Conservation (phyloP, 1,140 invertebrate genomes). For the Ditylenchus dipsaci region DNA sequence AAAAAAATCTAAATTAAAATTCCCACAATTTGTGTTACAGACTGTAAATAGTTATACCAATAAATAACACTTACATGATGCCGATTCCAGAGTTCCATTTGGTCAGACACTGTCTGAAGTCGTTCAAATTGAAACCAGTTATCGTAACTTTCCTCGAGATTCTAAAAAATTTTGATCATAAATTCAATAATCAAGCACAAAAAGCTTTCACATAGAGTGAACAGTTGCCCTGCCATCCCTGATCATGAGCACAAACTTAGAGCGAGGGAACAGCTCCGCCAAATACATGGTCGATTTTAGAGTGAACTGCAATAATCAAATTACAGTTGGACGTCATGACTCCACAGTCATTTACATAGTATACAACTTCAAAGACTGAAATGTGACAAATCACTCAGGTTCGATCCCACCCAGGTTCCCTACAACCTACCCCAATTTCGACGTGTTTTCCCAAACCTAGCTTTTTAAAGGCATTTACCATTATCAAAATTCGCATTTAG, state of each 20-base stretch:
- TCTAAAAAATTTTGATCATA: neutral
- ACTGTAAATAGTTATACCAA: slow-evolving; percentile 68
- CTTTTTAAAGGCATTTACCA: no score
- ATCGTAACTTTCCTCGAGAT: slow-evolving; percentile 92
- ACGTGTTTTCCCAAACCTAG: no score
- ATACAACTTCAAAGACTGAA: no score
- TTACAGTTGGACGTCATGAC: no score
- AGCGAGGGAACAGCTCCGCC: slow-evolving; percentile 66
- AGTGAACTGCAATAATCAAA: slow-evolving; percentile 71
- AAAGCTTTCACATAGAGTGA: slow-evolving; percentile 72
- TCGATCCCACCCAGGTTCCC: no score
- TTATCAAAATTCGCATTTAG: no score
- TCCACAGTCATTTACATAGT: no score
- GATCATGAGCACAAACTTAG: slow-evolving; percentile 96
- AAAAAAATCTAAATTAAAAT: no score
- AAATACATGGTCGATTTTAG: slow-evolving; percentile 84
- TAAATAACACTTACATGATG: slow-evolving; percentile 71
- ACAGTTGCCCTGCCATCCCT: slow-evolving; percentile 93
- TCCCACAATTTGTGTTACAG: neutral
- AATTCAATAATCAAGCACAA: neutral
- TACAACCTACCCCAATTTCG: no score
- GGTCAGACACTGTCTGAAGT: slow-evolving; percentile 83
- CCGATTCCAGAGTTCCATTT: slow-evolving; percentile 94
- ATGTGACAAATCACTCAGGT: no score
- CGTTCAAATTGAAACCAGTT: slow-evolving; percentile 88